Percentiles rank a stretch among this genome's conserved stretches.
Conservation (phyloP, 1,140 invertebrate species). For the Sitophilus oryzae region DNA sequence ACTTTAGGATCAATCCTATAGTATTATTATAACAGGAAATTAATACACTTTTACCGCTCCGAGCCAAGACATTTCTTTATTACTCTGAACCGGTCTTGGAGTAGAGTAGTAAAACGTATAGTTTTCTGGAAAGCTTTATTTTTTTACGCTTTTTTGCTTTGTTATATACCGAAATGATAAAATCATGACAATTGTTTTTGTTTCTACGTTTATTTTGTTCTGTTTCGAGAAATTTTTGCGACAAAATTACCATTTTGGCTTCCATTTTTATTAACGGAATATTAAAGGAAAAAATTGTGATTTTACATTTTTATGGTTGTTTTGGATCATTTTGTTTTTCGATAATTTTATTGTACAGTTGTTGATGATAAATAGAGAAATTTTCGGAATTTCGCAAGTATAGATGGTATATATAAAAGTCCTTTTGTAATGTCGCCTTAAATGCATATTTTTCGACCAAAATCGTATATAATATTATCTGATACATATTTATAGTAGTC, state of each 20-base stretch:
- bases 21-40: too few species aligned
- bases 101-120: too few species aligned
- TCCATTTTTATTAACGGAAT: conserved; percentile 38
- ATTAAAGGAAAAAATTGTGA: conserved; percentile 28
- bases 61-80: too few species aligned
- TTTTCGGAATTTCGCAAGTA: conserved; percentile 18
- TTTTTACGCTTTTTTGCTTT: conserved; percentile 25
- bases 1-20: too few species aligned
- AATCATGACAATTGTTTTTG: conserved; percentile 35
- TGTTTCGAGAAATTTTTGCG: conserved; percentile 7
- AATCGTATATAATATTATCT: conserved; percentile 1
- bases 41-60: too few species aligned
- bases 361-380: conserved; percentile 36
- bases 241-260: conserved; percentile 35
- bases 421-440: conserved; percentile 26
- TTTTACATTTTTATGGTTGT: conserved; percentile 28
- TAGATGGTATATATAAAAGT: conserved; percentile 18
- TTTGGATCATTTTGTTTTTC: conserved; percentile 21
- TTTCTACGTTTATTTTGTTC: conserved; percentile 19
- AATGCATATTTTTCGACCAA: neutral
- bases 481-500: too few species aligned
- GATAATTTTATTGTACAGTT: conserved; percentile 35
- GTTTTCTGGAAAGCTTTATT: too few species aligned
- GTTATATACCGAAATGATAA: conserved; percentile 23
- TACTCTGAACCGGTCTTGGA: too few species aligned